phyloP scores from a whole-genome alignment of 2,797 vertebrate species.

The Enteromius anoplus region DNA sequence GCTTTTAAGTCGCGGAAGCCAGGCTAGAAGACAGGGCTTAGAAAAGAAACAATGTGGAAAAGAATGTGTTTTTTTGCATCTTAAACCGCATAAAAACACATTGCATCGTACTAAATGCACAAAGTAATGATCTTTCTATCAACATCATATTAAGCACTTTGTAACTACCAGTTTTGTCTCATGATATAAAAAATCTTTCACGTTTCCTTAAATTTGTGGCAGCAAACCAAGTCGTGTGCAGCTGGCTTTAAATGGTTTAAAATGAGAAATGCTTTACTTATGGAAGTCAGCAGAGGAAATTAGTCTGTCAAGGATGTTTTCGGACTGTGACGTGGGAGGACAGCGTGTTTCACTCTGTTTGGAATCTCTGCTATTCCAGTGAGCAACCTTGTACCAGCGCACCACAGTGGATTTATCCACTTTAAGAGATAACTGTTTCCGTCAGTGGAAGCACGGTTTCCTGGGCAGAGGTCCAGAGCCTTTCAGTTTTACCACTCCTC shows the following conservation, averaged over 20 bases:
- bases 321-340: constrained; percentile 2
- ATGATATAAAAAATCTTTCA: background rate
- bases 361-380: constrained; percentile 68
- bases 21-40: too few species aligned
- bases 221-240: background rate
- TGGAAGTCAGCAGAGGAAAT: background rate
- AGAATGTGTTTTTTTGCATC: too few species aligned
- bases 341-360: constrained; percentile 27
- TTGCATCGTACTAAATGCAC: too few species aligned
- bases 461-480: constrained; percentile 23
- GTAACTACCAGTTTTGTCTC: background rate
- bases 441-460: constrained; percentile 40
- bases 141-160: background rate
- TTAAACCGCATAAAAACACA: too few species aligned
- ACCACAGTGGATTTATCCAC: constrained; percentile 41
- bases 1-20: too few species aligned
- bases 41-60: too few species aligned
- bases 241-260: background rate
- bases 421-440: constrained; percentile 44
- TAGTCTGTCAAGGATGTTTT: background rate
- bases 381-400: constrained; percentile 37
- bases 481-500: constrained; percentile 23
- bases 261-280: background rate
- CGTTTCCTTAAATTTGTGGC: background rate
- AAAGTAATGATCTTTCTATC: too few species aligned